phyloP scores from a whole-genome alignment of 2,888 invertebrate genomes.

The Yponomeuta sedellus region DNA sequence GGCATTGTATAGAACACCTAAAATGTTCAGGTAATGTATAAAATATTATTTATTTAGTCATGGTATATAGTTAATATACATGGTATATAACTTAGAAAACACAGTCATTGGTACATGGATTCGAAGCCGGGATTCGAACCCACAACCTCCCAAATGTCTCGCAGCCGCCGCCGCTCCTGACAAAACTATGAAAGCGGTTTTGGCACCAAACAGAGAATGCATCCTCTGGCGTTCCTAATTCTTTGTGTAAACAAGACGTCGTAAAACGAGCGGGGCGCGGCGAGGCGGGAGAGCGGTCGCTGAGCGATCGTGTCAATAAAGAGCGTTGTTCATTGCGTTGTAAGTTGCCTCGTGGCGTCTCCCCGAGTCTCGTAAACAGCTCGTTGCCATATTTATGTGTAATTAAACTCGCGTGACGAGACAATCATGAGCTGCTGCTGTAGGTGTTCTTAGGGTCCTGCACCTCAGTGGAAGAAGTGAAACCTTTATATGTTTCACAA shows the following conservation, averaged over 20 bases:
- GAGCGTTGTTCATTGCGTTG: neutral
- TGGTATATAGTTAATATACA: too few species aligned
- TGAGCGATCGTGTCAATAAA: constrained; percentile 13
- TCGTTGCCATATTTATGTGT: constrained; percentile 60
- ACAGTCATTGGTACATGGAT: too few species aligned
- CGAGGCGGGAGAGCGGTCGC: neutral
- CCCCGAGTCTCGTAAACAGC: constrained; percentile 34
- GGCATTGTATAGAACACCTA: too few species aligned
- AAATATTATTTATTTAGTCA: too few species aligned
- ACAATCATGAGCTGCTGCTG: constrained; percentile 18
- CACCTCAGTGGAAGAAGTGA: too few species aligned
- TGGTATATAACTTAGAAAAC: too few species aligned
- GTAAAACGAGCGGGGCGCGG: neutral
- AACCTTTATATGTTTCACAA: too few species aligned
- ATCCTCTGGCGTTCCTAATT: neutral
- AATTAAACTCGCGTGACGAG: constrained; percentile 46
- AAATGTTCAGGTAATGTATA: too few species aligned
- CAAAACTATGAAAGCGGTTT: too few species aligned
- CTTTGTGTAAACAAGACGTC: neutral
- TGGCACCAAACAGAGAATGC: neutral
- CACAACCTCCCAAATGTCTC: too few species aligned
- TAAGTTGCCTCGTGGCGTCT: constrained; percentile 3
- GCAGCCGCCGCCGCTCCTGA: too few species aligned
- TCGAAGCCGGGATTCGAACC: too few species aligned
- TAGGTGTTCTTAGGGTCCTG: neutral